Evolutionary conservation across 1,140 invertebrate genomes (phyloP).

Genomic region (Tigriopus japonicus): DNA sequence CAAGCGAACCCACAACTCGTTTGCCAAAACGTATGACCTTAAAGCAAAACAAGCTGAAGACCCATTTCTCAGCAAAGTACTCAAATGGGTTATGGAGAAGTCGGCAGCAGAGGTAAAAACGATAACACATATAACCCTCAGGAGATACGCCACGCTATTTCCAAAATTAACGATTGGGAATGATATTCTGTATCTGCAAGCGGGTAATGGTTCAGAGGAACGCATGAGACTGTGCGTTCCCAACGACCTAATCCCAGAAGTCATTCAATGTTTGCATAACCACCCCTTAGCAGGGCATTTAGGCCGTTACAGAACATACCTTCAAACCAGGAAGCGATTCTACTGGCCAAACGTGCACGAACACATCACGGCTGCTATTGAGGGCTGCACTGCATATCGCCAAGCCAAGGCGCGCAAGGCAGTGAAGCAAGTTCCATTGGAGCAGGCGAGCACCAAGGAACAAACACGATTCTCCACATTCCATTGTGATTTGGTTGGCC

Average conservation of each 20-base stretch:
- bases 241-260: neutral
- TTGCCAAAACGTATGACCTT: too few species aligned
- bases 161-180: too few species aligned
- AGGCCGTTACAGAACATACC: neutral
- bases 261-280: neutral
- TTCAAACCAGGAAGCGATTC: neutral
- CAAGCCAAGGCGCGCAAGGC: neutral
- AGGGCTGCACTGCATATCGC: neutral
- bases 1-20: too few species aligned
- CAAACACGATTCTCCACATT: neutral
- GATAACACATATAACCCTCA: too few species aligned
- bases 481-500: neutral
- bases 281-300: neutral
- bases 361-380: neutral
- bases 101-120: too few species aligned
- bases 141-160: too few species aligned
- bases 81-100: too few species aligned
- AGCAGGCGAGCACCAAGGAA: neutral
- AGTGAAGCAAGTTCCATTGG: neutral
- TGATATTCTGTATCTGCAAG: too few species aligned
- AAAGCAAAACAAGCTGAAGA: too few species aligned
- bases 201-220: too few species aligned
- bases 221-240: neutral
- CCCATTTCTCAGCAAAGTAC: too few species aligned
- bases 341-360: neutral